Evolutionary conservation across 2,797 vertebrate genomes (phyloP).

Genomic region (Leptodactylus fallax): DNA sequence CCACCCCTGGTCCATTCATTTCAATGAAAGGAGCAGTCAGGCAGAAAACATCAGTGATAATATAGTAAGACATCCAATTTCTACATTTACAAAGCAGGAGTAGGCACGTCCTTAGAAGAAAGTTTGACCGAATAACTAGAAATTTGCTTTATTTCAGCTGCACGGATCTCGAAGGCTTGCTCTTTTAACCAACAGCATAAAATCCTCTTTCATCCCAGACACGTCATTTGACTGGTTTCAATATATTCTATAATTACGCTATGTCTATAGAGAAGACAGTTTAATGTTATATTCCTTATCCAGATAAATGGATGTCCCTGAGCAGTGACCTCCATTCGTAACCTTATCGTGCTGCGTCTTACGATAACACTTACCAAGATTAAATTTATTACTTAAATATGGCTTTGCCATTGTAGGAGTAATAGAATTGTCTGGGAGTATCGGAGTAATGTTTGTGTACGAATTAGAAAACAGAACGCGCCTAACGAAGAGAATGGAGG

Average conservation of each 20-base stretch:
- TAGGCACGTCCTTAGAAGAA: neutral
- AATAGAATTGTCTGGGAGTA: constrained; percentile 49
- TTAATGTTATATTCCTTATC: constrained; percentile 59
- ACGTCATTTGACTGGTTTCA: constrained; percentile 58
- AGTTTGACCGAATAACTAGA: neutral
- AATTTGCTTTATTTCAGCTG: constrained; percentile 25
- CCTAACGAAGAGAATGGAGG: constrained; percentile 23
- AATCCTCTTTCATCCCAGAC: constrained; percentile 38
- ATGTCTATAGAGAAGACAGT: constrained; percentile 58
- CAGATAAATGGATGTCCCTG: constrained; percentile 60
- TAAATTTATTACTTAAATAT: constrained; percentile 61
- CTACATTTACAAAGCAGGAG: neutral
- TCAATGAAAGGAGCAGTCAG: neutral
- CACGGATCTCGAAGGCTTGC: constrained; percentile 8
- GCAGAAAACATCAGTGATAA: neutral
- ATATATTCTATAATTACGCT: constrained; percentile 62
- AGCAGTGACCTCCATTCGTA: constrained; percentile 59
- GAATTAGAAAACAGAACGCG: constrained; percentile 15
- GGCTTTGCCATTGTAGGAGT: constrained; percentile 38
- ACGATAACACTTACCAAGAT: constrained; percentile 58
- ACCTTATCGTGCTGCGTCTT: constrained; percentile 54
- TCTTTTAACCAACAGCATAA: constrained; percentile 27
- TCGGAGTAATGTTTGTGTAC: constrained; percentile 50
- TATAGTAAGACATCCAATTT: neutral
- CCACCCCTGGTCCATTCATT: neutral